Evolutionary conservation across 2,888 invertebrate genomes (phyloP).

Genomic region (Leptinotarsa juncta): DNA sequence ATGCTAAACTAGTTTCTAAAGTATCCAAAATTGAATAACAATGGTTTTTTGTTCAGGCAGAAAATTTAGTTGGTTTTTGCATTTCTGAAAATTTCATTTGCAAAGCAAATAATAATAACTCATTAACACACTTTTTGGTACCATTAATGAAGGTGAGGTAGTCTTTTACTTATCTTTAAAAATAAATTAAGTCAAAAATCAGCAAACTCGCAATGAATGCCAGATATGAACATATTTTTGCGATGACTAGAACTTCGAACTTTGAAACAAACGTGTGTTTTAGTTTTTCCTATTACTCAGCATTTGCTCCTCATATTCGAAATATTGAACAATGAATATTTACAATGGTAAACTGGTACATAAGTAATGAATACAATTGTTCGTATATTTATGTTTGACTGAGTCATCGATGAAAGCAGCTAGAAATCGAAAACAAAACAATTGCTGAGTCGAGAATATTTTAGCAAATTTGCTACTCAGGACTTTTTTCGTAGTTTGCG

Average conservation of each 20-base stretch:
- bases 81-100: no score
- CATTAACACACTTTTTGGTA: no score
- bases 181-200: no score
- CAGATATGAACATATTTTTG: background rate
- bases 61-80: no score
- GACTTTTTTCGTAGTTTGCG: no score
- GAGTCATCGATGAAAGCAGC: background rate
- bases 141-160: no score
- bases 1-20: no score
- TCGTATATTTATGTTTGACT: background rate
- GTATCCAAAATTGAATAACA: no score
- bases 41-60: no score
- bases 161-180: no score
- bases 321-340: background rate
- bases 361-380: background rate
- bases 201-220: background rate
- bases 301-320: background rate
- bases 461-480: background rate
- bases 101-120: no score
- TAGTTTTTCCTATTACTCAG: constrained; percentile 3
- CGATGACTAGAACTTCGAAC: background rate
- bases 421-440: background rate
- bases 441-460: background rate
- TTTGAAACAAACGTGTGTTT: background rate
- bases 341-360: background rate